A percentile compares a stretch with the other conserved stretches of the same genome.
phyloP scores from a whole-genome alignment of 2,888 invertebrate species.

The Zaprionus lineosus region DNA sequence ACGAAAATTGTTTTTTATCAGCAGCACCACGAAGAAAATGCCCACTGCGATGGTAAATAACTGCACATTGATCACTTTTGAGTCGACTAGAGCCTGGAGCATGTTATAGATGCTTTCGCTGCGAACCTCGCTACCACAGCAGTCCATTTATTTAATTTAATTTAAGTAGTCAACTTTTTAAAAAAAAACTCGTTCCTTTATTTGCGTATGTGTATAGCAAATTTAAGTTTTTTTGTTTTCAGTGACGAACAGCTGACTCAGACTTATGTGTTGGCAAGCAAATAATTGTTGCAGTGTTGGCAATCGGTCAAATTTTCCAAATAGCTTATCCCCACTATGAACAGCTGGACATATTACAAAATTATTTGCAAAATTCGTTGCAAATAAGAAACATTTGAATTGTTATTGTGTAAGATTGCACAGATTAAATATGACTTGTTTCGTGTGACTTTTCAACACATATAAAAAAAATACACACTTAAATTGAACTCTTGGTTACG shows the following conservation, averaged over 20 bases:
- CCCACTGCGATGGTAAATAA: slow-evolving; percentile 81
- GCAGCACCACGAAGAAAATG: slow-evolving; percentile 79
- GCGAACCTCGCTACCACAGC: slow-evolving; percentile 77
- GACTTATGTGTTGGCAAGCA: not conserved
- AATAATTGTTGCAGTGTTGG: slow-evolving; percentile 17
- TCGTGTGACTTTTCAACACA: not conserved
- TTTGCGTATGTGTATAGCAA: slow-evolving; percentile 31
- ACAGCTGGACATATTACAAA: too few relatives aligned
- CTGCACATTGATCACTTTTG: slow-evolving; percentile 80
- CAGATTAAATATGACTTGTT: slow-evolving; percentile 1
- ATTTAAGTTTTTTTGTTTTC: slow-evolving; percentile 30
- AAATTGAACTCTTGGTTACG: slow-evolving; percentile 61
- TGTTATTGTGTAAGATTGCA: slow-evolving; percentile 17
- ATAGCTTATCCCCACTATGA: too few relatives aligned
- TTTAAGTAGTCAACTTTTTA: slow-evolving; percentile 22
- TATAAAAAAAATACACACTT: not conserved
- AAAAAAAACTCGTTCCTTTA: slow-evolving; percentile 36
- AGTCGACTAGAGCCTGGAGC: slow-evolving; percentile 80
- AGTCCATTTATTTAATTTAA: slow-evolving; percentile 69
- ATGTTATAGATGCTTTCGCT: slow-evolving; percentile 79
- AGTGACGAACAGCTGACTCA: slow-evolving; percentile 35
- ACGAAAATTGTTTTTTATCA: slow-evolving; percentile 80
- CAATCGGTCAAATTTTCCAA: not conserved
- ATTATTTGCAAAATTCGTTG: too few relatives aligned
- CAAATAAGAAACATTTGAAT: slow-evolving; percentile 13